Evolutionary conservation across 92 coral and sea anemone species (phyloP).

Genomic region (Pocillopora meandrina): DNA sequence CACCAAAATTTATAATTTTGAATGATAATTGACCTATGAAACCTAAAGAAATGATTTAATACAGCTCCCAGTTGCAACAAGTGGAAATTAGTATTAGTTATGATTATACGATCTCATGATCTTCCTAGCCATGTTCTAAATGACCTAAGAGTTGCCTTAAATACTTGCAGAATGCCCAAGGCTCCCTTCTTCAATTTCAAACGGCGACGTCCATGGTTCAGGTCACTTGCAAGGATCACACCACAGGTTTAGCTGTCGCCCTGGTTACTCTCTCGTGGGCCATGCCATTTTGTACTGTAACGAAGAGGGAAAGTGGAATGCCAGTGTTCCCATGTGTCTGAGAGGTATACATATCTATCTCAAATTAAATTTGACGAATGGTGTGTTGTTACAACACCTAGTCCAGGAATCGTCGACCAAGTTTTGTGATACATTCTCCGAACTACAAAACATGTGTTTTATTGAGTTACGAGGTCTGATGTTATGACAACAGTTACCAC

Average conservation of each 20-base stretch:
- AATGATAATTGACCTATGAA: no score
- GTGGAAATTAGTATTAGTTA: not conserved
- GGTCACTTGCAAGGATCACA: conserved; percentile 24
- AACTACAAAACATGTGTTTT: no score
- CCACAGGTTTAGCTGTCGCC: conserved; percentile 21
- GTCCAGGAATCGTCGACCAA: not conserved
- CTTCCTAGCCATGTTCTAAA: not conserved
- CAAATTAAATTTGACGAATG: not conserved
- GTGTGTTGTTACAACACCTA: not conserved
- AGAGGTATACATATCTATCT: conserved; percentile 17
- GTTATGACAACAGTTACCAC: no score
- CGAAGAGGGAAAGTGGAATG: conserved; percentile 47
- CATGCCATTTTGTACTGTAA: conserved; percentile 8
- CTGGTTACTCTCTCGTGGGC: conserved; percentile 42
- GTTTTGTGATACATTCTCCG: no score
- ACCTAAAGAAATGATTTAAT: no score
- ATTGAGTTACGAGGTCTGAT: no score
- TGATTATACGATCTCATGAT: not conserved
- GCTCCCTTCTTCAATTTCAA: conserved; percentile 22
- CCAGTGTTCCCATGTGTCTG: conserved; percentile 47
- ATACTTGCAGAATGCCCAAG: conserved; percentile 27
- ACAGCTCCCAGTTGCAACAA: no score
- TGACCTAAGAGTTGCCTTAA: not conserved
- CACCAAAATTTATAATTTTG: no score
- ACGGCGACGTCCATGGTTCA: conserved; percentile 17